Evolutionary conservation across 2,888 invertebrate genomes (phyloP).

Genomic region (Ochropacha duplaris): DNA sequence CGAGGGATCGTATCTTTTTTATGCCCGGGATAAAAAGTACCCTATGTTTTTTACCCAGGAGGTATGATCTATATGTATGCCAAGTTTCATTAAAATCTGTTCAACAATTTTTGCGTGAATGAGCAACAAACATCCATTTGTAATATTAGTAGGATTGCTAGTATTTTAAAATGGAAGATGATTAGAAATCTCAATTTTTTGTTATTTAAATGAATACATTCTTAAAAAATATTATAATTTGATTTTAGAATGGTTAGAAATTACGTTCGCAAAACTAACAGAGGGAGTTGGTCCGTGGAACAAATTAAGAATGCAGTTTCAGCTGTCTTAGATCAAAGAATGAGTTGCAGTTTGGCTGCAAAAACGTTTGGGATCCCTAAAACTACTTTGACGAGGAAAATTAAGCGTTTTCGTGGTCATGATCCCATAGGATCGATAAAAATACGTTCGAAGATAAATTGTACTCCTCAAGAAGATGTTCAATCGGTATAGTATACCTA

Average conservation of each 20-base stretch:
- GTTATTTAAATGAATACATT: too few relatives aligned
- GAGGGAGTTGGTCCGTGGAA: not conserved
- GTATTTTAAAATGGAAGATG: too few relatives aligned
- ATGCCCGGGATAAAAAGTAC: too few relatives aligned
- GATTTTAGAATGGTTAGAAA: not conserved
- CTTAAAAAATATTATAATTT: not conserved
- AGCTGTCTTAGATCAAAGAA: not conserved
- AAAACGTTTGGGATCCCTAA: not conserved
- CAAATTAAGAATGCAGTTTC: not conserved
- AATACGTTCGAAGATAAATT: not conserved
- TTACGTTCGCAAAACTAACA: not conserved
- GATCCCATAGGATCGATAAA: not conserved
- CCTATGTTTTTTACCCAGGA: too few relatives aligned
- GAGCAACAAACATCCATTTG: too few relatives aligned
- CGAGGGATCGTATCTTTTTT: too few relatives aligned
- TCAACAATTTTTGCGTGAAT: too few relatives aligned
- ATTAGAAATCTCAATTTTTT: too few relatives aligned
- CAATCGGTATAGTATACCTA: not conserved
- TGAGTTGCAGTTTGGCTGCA: not conserved
- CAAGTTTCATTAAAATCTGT: too few relatives aligned
- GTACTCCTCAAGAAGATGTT: not conserved
- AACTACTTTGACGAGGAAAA: not conserved
- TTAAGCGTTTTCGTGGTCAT: not conserved
- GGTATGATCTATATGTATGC: too few relatives aligned
- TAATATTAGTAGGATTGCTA: too few relatives aligned